A percentile compares a stretch with the other conserved stretches of the same genome.
phyloP scores from a whole-genome alignment of 2,113 vertebrate species.

The Gavia stellata region DNA sequence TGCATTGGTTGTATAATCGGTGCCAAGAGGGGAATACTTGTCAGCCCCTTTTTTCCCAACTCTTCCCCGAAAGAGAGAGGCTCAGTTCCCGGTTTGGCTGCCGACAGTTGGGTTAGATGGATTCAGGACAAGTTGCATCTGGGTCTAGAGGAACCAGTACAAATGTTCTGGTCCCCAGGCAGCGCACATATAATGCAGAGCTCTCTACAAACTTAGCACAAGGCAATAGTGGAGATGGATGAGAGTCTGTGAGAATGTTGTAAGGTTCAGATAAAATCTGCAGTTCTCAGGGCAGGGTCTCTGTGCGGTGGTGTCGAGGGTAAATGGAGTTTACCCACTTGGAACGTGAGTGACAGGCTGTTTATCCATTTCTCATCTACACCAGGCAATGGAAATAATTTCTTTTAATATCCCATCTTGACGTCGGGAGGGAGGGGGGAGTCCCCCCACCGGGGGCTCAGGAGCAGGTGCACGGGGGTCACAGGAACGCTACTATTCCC shows the following conservation, averaged over 20 bases:
- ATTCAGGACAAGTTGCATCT: neutral
- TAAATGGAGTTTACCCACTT: conserved; percentile 51
- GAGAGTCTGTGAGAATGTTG: neutral
- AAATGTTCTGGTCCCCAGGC: neutral
- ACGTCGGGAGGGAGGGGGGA: neutral
- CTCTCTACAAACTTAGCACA: neutral
- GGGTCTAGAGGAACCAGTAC: neutral
- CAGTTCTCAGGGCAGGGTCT: conserved; percentile 31
- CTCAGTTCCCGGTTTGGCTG: neutral
- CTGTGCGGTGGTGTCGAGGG: neutral
- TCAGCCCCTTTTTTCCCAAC: neutral
- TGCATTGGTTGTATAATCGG: fast-evolving
- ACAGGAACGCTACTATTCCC: neutral
- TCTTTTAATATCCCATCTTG: conserved; percentile 8
- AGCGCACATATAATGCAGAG: fast-evolving
- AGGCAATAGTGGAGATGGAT: neutral
- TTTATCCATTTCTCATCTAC: conserved; percentile 59
- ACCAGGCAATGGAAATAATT: conserved; percentile 19
- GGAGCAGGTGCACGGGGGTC: conserved; percentile 17
- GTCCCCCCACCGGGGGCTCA: neutral
- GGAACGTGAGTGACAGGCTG: neutral
- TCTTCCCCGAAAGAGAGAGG: no score
- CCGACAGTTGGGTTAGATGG: neutral
- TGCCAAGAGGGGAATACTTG: neutral
- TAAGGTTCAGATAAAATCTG: conserved; percentile 50